A percentile compares a stretch with the other conserved stretches of the same genome.
These are phyloP conservation scores for Colinus virginianus DNA, from an alignment of 2,113 vertebrate species.

Conservation along the genomic window DNA sequence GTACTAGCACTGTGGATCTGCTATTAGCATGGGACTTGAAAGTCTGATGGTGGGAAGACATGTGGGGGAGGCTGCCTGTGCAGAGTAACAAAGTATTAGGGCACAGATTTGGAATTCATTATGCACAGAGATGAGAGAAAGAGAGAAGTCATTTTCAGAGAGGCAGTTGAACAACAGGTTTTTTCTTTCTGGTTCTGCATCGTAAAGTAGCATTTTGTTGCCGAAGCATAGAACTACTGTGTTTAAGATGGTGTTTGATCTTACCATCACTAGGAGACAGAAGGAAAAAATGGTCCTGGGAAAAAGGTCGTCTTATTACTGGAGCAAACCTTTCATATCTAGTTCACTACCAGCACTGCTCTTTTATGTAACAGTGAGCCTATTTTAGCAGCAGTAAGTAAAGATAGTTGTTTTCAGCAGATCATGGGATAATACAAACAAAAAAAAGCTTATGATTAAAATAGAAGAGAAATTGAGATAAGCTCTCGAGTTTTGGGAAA, in stretches of 20 bases:
- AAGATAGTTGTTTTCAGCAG: constrained; percentile 15
- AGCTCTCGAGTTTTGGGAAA: constrained; percentile 9
- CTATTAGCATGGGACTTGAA: constrained; percentile 57
- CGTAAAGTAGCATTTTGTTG: constrained; percentile 56
- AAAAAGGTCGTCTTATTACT: constrained; percentile 65
- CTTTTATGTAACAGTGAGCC: constrained; percentile 47
- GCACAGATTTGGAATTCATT: constrained; percentile 45
- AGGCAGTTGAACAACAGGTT: constrained; percentile 17
- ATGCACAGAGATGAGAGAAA: constrained; percentile 34
- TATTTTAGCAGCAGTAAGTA: constrained; percentile 25
- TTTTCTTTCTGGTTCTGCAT: constrained; percentile 31
- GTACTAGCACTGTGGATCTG: constrained; percentile 46
- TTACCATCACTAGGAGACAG: constrained; percentile 58
- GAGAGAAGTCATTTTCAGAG: constrained; percentile 30
- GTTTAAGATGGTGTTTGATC: constrained; percentile 65
- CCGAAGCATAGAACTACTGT: constrained; percentile 43
- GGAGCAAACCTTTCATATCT: constrained; percentile 50
- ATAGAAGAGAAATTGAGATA: background rate
- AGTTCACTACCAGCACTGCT: constrained; percentile 34
- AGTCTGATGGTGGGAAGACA: constrained; percentile 49
- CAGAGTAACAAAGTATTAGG: constrained; percentile 42
- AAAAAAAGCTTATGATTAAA: constrained; percentile 17
- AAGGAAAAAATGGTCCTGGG: constrained; percentile 24
- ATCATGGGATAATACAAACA: constrained; percentile 42
- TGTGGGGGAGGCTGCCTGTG: constrained; percentile 24